A percentile compares a stretch with the other conserved stretches of the same genome.
These are phyloP conservation scores for Dendrolimus pini DNA, from an alignment of 2,888 invertebrate genomes.

Conservation along the genomic window DNA sequence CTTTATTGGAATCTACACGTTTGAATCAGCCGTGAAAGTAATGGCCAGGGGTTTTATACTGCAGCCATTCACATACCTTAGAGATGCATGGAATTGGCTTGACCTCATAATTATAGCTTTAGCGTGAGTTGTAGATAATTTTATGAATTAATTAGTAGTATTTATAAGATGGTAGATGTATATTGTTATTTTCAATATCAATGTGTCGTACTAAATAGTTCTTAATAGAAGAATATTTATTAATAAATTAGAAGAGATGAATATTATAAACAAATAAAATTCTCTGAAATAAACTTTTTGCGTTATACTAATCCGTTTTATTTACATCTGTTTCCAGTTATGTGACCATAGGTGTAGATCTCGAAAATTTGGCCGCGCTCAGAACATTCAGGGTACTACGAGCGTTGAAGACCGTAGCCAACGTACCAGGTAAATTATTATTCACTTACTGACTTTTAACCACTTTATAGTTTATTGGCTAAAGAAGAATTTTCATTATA, in stretches of 20 bases:
- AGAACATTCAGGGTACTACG: constrained; percentile 99
- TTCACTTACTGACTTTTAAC: constrained; percentile 8
- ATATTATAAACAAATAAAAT: not conserved
- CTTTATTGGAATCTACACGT: constrained; percentile 99
- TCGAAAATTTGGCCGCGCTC: constrained; percentile 99
- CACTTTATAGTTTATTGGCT: not conserved
- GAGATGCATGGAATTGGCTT: constrained; percentile 99
- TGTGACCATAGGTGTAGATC: constrained; percentile 99
- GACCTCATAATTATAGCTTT: constrained; percentile 99
- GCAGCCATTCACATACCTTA: constrained; percentile 99
- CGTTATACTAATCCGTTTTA: too few relatives aligned
- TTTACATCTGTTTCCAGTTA: constrained; percentile 86
- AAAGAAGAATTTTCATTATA: too few relatives aligned
- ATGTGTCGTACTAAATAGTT: constrained; percentile 45
- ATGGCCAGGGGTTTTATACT: constrained; percentile 99
- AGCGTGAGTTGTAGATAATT: constrained; percentile 95
- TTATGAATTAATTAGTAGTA: constrained; percentile 51
- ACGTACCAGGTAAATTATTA: constrained; percentile 93
- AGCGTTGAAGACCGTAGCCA: constrained; percentile 99
- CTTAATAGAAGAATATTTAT: constrained; percentile 28
- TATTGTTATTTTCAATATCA: constrained; percentile 51
- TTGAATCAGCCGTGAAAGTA: constrained; percentile 99
- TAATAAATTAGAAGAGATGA: constrained; percentile 6
- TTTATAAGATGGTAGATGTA: constrained; percentile 39
- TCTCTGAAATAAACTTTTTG: not conserved